These are phyloP conservation scores for Sebastes melanostomus DNA, from an alignment of 2,797 vertebrate genomes.

Conservation along the genomic window DNA sequence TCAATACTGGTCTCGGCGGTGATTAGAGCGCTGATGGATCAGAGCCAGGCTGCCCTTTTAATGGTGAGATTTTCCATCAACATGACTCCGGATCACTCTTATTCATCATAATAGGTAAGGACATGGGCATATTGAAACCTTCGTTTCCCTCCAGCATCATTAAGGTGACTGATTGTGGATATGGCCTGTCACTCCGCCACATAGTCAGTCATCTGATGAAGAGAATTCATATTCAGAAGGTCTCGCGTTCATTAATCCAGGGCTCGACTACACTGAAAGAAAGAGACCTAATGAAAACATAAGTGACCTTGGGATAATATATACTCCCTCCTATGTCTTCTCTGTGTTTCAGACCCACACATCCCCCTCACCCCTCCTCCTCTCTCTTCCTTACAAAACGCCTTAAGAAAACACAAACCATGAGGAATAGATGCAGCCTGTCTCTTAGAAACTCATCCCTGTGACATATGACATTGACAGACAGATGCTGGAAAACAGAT, in stretches of 20 bases:
- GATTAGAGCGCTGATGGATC: conserved; percentile 81
- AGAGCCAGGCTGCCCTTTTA: conserved; percentile 76
- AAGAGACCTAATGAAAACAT: conserved; percentile 69
- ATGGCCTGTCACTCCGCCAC: conserved; percentile 70
- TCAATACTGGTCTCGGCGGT: conserved; percentile 79
- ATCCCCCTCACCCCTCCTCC: not conserved
- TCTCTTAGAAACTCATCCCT: conserved; percentile 64
- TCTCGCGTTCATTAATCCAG: conserved; percentile 70
- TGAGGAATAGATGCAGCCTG: conserved; percentile 26
- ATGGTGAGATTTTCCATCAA: conserved; percentile 80
- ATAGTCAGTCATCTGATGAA: conserved; percentile 63
- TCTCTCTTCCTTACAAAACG: conserved; percentile 33
- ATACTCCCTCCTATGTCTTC: conserved; percentile 32
- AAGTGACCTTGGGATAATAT: conserved; percentile 75
- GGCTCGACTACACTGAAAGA: conserved; percentile 66
- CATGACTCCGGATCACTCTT: conserved; percentile 76
- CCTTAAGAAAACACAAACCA: conserved; percentile 62
- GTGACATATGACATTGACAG: conserved; percentile 73
- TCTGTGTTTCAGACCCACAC: conserved; percentile 32
- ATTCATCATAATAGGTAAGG: conserved; percentile 79
- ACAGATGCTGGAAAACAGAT: conserved; percentile 69
- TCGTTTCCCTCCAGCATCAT: conserved; percentile 65
- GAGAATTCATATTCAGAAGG: conserved; percentile 68
- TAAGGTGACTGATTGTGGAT: conserved; percentile 72
- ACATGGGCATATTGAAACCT: conserved; percentile 74